Evolutionary conservation across 2,888 invertebrate genomes (phyloP).

Genomic region (Phlogophora meticulosa): DNA sequence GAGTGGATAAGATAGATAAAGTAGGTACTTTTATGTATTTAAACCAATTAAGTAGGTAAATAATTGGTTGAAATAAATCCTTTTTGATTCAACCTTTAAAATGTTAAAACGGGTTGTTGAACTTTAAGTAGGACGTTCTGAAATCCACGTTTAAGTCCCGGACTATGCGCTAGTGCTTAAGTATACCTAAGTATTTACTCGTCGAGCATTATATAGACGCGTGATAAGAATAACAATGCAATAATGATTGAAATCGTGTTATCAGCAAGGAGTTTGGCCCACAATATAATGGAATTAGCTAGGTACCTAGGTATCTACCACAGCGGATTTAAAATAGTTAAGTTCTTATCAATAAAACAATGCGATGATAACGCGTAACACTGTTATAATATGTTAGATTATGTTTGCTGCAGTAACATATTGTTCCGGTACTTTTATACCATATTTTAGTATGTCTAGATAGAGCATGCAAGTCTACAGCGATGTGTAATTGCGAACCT

Average conservation of each 20-base stretch:
- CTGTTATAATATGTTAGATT: neutral
- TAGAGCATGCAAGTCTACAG: conserved; percentile 50
- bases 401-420: neutral
- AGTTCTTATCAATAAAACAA: neutral
- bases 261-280: neutral
- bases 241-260: neutral
- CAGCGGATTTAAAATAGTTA: neutral
- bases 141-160: neutral
- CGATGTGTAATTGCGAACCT: conserved; percentile 77
- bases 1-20: too few species aligned
- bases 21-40: too few species aligned
- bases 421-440: conserved; percentile 5
- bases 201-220: neutral
- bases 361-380: neutral
- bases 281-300: neutral
- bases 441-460: conserved; percentile 45
- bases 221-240: neutral
- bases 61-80: too few species aligned
- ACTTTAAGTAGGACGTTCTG: too few species aligned
- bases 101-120: too few species aligned
- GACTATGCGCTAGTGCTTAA: neutral
- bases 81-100: too few species aligned
- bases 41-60: too few species aligned
- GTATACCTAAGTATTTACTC: too few species aligned
- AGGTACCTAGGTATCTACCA: neutral